A percentile compares a stretch with the other conserved stretches of the same genome.
Evolutionary conservation across 2,797 vertebrate species (phyloP).

Genomic region (Enteromius radiatus): DNA sequence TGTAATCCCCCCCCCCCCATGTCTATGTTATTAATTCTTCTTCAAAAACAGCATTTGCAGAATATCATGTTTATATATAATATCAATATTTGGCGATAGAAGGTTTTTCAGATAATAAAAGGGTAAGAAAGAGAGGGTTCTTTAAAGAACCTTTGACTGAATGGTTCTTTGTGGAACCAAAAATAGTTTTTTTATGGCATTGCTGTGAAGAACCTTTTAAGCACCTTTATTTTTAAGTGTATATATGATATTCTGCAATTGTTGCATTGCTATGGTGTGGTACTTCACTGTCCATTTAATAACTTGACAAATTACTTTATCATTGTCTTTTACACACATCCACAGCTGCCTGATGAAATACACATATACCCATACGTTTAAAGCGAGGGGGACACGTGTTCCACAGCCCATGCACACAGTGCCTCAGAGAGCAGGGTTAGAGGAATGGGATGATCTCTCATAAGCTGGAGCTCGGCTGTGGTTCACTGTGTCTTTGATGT

Average conservation of each 20-base stretch:
- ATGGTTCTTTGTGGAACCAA: no score
- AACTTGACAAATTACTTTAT: not conserved
- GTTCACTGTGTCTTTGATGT: conserved; percentile 54
- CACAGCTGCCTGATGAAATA: not conserved
- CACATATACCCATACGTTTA: not conserved
- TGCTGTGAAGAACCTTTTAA: no score
- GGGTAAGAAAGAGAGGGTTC: no score
- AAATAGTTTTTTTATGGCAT: no score
- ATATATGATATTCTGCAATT: not conserved
- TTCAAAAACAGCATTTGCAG: no score
- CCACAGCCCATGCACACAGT: not conserved
- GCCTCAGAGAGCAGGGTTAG: conserved; percentile 14
- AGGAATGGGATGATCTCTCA: conserved; percentile 48
- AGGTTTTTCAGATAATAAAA: no score
- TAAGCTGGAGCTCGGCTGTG: conserved; percentile 38
- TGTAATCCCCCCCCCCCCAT: no score
- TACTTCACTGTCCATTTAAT: not conserved
- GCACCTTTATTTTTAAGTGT: no score
- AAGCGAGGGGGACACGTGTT: not conserved
- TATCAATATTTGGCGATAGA: no score
- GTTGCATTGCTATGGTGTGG: not conserved
- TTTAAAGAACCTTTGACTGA: no score
- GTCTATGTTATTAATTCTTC: no score
- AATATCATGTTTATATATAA: no score
- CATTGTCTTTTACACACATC: not conserved